phyloP scores from a whole-genome alignment of 2,113 vertebrate species.

The Misgurnus mizolepis region DNA sequence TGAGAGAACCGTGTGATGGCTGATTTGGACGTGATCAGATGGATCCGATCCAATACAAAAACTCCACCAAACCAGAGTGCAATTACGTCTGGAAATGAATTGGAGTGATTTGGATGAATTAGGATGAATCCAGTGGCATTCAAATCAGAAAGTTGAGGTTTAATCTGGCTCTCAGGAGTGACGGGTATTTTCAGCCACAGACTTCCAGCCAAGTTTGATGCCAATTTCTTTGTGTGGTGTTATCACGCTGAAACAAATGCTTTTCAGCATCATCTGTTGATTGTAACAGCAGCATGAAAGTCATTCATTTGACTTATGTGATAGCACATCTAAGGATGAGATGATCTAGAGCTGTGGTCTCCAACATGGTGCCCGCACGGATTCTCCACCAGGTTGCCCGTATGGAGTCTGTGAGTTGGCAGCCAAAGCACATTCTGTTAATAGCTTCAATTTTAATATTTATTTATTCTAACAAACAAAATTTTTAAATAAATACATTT shows the following conservation, averaged over 20 bases:
- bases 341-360: too few species aligned
- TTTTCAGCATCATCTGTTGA: not conserved
- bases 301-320: too few species aligned
- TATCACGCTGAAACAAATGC: not conserved
- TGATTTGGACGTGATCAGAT: conserved; percentile 1
- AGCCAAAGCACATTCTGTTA: too few species aligned
- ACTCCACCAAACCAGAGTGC: conserved; percentile 1
- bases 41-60: not conserved
- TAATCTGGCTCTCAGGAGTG: conserved; percentile 26
- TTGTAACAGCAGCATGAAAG: not conserved
- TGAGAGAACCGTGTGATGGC: not conserved
- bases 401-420: too few species aligned
- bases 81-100: conserved; percentile 34
- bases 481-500: too few species aligned
- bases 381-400: too few species aligned
- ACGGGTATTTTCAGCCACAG: not conserved
- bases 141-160: conserved; percentile 17
- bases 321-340: too few species aligned
- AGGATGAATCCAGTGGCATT: conserved; percentile 32
- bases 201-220: not conserved
- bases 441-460: too few species aligned
- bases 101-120: conserved; percentile 1
- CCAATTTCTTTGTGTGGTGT: not conserved
- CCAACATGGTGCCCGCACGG: too few species aligned
- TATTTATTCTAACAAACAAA: too few species aligned